Evolutionary conservation across 1,140 invertebrate species (phyloP).

Genomic region (Drosophila simulans): DNA sequence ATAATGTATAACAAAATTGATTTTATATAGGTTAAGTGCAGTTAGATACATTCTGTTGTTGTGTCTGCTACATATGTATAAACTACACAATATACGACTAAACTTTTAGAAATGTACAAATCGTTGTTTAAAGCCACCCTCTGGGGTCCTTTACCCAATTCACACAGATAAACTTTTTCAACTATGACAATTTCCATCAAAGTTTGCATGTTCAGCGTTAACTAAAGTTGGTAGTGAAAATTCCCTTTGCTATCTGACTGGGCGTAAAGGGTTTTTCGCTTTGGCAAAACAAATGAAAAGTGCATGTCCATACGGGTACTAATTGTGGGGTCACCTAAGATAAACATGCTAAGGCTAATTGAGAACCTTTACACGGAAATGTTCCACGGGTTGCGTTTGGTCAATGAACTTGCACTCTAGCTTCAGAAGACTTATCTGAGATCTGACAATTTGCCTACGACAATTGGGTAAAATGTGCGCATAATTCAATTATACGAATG

Average conservation of each 20-base stretch:
- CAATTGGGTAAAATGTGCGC: conserved; percentile 35
- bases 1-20: no score
- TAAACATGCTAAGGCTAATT: conserved; percentile 54
- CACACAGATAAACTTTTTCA: conserved; percentile 10
- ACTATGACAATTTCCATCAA: conserved; percentile 35
- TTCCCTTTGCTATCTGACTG: conserved; percentile 4
- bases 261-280: conserved; percentile 8
- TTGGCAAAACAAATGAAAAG: conserved; percentile 35
- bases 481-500: conserved; percentile 66
- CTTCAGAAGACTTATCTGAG: not conserved
- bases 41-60: no score
- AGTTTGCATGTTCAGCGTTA: conserved; percentile 58
- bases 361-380: conserved; percentile 28
- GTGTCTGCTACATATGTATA: no score
- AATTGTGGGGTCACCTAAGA: conserved; percentile 57
- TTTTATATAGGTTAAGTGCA: no score
- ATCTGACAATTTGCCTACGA: conserved; percentile 35
- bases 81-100: not conserved
- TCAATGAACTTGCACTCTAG: conserved; percentile 53
- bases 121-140: conserved; percentile 1
- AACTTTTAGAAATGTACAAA: conserved; percentile 1
- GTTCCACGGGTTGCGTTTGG: conserved; percentile 25
- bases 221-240: conserved; percentile 31
- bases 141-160: not conserved
- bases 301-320: conserved; percentile 41